Conservation (phyloP, 2,113 vertebrate genomes). For the Lonchura striata region DNA sequence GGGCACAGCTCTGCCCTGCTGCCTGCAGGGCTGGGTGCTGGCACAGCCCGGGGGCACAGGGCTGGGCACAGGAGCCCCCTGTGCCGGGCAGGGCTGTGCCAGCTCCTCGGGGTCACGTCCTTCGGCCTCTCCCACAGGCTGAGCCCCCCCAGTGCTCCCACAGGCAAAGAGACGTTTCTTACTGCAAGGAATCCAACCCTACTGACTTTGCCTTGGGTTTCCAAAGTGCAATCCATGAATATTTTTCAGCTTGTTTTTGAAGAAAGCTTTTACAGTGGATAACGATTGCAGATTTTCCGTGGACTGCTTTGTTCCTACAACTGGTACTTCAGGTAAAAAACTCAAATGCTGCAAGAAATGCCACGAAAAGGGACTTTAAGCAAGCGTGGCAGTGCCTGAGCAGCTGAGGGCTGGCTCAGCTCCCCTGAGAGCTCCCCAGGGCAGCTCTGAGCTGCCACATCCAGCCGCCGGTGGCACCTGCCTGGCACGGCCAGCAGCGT, state of each 20-base stretch:
- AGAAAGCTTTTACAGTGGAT: neutral
- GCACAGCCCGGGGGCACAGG: no score
- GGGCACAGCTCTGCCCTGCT: no score
- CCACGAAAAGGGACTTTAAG: neutral
- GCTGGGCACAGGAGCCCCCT: neutral
- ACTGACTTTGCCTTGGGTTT: neutral
- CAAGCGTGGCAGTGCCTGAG: neutral
- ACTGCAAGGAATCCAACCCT: neutral
- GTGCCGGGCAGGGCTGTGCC: neutral
- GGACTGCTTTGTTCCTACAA: neutral
- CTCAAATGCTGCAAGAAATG: neutral
- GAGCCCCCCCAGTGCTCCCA: neutral
- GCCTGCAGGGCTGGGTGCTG: no score
- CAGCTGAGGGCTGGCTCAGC: neutral
- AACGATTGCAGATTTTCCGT: neutral
- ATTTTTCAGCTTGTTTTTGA: neutral
- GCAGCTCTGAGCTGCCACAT: neutral
- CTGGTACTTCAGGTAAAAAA: neutral
- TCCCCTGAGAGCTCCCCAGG: rapidly evolving
- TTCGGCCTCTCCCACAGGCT: neutral
- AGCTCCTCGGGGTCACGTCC: neutral
- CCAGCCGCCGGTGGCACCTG: neutral
- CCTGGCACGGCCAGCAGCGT: neutral
- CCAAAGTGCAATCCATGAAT: neutral
- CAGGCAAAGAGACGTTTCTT: neutral